A percentile compares a stretch with the other conserved stretches of the same genome.
Conservation (phyloP, 2,797 vertebrate species). For the Helicolenus hilgendorfi region DNA sequence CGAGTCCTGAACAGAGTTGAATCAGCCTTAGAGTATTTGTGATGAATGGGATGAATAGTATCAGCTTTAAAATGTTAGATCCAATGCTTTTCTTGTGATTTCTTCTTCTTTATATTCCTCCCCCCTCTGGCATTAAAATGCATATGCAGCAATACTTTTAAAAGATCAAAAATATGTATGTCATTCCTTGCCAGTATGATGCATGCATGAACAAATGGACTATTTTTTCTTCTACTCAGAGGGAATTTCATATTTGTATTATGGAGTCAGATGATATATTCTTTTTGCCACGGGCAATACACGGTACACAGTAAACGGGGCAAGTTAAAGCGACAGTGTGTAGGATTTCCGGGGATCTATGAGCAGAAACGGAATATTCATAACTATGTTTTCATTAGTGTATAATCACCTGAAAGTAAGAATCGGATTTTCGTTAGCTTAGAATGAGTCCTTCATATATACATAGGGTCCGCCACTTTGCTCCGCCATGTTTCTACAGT, state of each 20-base stretch:
- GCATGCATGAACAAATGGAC: constrained; percentile 31
- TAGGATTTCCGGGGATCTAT: neutral
- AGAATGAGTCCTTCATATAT: neutral
- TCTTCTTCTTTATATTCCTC: neutral
- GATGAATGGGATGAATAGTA: constrained; percentile 59
- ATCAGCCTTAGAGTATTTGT: constrained; percentile 76
- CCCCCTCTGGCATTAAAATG: constrained; percentile 42
- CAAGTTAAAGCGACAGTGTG: constrained; percentile 1
- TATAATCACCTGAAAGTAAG: neutral
- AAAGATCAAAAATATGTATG: constrained; percentile 31
- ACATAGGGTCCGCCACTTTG: neutral
- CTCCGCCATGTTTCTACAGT: too few species aligned
- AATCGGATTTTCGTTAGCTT: neutral
- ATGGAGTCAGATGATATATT: neutral
- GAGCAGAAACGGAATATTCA: accelerated
- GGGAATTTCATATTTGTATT: neutral
- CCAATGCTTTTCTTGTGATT: constrained; percentile 49
- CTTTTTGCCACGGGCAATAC: neutral
- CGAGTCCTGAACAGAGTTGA: constrained; percentile 62
- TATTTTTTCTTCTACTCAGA: neutral
- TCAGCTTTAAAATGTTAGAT: constrained; percentile 76
- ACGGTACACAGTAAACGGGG: neutral
- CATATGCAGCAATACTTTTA: constrained; percentile 48
- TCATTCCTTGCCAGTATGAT: constrained; percentile 40
- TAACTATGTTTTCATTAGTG: neutral